A percentile compares a stretch with the other conserved stretches of the same genome.
These are phyloP conservation scores for Eubasilissa splendida DNA, from an alignment of 2,888 invertebrate species.

Conservation along the genomic window DNA sequence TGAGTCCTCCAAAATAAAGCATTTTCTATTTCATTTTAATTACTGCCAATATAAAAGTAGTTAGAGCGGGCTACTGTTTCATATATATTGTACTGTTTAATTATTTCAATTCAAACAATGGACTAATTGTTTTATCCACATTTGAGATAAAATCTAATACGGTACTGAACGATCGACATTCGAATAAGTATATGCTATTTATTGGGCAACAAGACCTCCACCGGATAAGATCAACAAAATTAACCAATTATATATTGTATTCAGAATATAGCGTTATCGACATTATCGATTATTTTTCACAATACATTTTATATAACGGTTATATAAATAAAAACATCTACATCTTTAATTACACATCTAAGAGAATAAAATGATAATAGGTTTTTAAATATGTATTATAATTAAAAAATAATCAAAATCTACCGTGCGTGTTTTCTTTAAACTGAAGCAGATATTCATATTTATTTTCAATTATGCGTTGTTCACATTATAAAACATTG, in stretches of 20 bases:
- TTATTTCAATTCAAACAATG: slow-evolving; percentile 26
- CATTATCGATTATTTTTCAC: not conserved
- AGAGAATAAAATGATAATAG: too few relatives aligned
- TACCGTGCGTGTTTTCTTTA: too few relatives aligned
- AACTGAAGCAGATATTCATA: too few relatives aligned
- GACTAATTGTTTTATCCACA: slow-evolving; percentile 27
- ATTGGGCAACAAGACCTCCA: slow-evolving; percentile 39
- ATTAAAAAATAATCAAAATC: too few relatives aligned
- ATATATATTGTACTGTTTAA: slow-evolving; percentile 12
- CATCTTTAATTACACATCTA: too few relatives aligned
- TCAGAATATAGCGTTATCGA: slow-evolving; percentile 24
- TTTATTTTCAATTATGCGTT: too few relatives aligned
- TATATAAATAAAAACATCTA: too few relatives aligned
- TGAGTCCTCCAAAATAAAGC: too few relatives aligned
- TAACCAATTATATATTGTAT: slow-evolving; percentile 39
- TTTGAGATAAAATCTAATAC: slow-evolving; percentile 12
- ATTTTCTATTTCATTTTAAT: slow-evolving; percentile 8
- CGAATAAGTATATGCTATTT: not conserved
- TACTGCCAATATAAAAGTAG: not conserved
- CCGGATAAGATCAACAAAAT: slow-evolving; percentile 19
- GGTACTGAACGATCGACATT: slow-evolving; percentile 25
- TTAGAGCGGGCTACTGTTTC: not conserved
- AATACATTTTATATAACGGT: too few relatives aligned
- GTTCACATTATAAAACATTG: too few relatives aligned
- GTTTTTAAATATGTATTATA: too few relatives aligned